Conservation (phyloP, 2,797 vertebrate genomes). For the Streptopelia turtur region DNA sequence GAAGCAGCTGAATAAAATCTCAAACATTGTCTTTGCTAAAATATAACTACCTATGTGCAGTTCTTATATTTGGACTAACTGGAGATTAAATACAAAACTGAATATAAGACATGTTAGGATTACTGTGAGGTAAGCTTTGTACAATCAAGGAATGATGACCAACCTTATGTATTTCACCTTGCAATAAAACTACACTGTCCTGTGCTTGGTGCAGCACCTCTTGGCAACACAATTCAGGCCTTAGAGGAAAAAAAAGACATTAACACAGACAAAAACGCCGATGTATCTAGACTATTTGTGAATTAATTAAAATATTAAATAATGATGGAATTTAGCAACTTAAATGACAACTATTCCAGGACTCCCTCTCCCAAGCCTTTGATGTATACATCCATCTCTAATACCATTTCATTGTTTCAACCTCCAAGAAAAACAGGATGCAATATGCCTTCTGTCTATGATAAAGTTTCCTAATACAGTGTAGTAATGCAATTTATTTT, state of each 20-base stretch:
- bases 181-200: neutral
- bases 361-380: neutral
- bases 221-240: neutral
- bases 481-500: constrained; percentile 70
- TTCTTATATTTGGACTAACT: neutral
- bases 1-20: neutral
- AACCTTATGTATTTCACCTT: neutral
- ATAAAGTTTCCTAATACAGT: constrained; percentile 72
- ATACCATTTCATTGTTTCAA: constrained; percentile 24
- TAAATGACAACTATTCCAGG: neutral
- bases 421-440: constrained; percentile 68
- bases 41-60: neutral
- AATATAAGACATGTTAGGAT: neutral
- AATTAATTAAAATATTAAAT: constrained; percentile 42
- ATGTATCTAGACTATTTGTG: neutral
- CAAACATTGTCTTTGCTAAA: neutral
- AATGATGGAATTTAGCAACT: constrained; percentile 31
- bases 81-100: neutral
- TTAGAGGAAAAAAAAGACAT: neutral
- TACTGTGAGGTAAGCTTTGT: neutral
- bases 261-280: neutral
- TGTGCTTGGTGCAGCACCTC: neutral
- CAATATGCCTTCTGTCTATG: constrained; percentile 65
- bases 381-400: neutral
- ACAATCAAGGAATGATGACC: neutral